phyloP scores from a whole-genome alignment of 2,888 invertebrate species.

The Patella caerulea region DNA sequence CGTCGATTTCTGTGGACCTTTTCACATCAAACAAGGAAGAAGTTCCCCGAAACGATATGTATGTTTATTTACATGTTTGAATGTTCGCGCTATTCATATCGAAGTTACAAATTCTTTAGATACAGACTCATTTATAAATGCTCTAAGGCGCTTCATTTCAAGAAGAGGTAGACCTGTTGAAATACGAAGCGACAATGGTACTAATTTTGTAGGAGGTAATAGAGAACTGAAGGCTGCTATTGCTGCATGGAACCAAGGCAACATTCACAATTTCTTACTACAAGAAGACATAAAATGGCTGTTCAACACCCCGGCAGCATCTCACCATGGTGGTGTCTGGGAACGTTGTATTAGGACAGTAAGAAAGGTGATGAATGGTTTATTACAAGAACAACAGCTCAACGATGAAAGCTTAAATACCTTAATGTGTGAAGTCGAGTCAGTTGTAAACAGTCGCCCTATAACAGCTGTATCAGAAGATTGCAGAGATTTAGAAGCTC shows the following conservation, averaged over 20 bases:
- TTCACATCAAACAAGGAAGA: constrained; percentile 24
- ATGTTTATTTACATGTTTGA: constrained; percentile 31
- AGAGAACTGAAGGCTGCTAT: constrained; percentile 24
- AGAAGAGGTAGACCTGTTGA: constrained; percentile 30
- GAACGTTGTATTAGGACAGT: constrained; percentile 17
- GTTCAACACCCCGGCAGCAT: constrained; percentile 27
- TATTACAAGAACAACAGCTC: constrained; percentile 6
- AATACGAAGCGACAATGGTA: constrained; percentile 30
- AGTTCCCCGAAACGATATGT: constrained; percentile 24
- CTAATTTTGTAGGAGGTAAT: constrained; percentile 25
- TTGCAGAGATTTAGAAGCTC: constrained; percentile 13
- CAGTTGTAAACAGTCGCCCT: constrained; percentile 11
- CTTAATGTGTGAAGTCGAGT: constrained; percentile 14
- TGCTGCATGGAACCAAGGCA: constrained; percentile 25
- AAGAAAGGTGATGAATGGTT: constrained; percentile 11
- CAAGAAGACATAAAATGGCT: constrained; percentile 8
- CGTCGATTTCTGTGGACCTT: constrained; percentile 30
- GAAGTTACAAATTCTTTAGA: constrained; percentile 23
- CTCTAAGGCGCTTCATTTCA: constrained; percentile 30
- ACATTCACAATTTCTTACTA: not conserved
- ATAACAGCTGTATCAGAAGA: constrained; percentile 10
- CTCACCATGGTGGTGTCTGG: constrained; percentile 24
- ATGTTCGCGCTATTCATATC: constrained; percentile 18
- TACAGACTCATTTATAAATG: constrained; percentile 31
- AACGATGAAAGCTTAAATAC: constrained; percentile 12